These are phyloP conservation scores for Hofmannophila pseudospretella DNA, from an alignment of 2,888 invertebrate genomes.

Conservation along the genomic window DNA sequence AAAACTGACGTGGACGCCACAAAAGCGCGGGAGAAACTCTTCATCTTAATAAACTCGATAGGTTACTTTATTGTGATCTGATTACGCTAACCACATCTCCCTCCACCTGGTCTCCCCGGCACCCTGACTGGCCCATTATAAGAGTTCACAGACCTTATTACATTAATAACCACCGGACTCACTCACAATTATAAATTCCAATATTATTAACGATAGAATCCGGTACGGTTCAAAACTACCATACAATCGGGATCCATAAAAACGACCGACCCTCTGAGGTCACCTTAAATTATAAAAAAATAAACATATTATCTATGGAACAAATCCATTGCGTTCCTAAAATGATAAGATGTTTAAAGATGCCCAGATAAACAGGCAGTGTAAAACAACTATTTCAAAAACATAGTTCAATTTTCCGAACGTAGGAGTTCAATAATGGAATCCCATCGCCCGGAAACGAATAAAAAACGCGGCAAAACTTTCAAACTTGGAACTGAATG, in stretches of 20 bases:
- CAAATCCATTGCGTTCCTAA: not conserved
- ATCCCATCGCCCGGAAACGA: slow-evolving; percentile 71
- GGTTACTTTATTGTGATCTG: too few relatives aligned
- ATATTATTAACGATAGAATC: slow-evolving; percentile 31
- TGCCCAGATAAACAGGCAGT: slow-evolving; percentile 4
- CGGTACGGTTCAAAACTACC: slow-evolving; percentile 18
- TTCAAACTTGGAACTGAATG: slow-evolving; percentile 72
- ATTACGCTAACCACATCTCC: not conserved
- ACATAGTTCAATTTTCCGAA: slow-evolving; percentile 14
- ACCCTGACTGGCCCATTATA: slow-evolving; percentile 16
- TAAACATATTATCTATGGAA: not conserved
- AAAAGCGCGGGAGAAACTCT: too few relatives aligned
- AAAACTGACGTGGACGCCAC: too few relatives aligned
- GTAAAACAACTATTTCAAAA: slow-evolving; percentile 10
- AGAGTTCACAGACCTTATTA: slow-evolving; percentile 32
- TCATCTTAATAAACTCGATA: too few relatives aligned
- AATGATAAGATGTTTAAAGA: not conserved
- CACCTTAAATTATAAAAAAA: slow-evolving; percentile 3
- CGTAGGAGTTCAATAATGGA: slow-evolving; percentile 48
- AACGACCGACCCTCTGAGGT: slow-evolving; percentile 35
- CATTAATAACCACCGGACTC: slow-evolving; percentile 30
- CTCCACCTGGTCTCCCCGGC: not conserved
- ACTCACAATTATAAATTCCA: slow-evolving; percentile 51
- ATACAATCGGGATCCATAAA: slow-evolving; percentile 39
- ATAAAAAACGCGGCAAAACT: slow-evolving; percentile 76